A percentile compares a stretch with the other conserved stretches of the same genome.
Evolutionary conservation across 2,113 vertebrate species (phyloP).

Genomic region (Microcebus jonahi): DNA sequence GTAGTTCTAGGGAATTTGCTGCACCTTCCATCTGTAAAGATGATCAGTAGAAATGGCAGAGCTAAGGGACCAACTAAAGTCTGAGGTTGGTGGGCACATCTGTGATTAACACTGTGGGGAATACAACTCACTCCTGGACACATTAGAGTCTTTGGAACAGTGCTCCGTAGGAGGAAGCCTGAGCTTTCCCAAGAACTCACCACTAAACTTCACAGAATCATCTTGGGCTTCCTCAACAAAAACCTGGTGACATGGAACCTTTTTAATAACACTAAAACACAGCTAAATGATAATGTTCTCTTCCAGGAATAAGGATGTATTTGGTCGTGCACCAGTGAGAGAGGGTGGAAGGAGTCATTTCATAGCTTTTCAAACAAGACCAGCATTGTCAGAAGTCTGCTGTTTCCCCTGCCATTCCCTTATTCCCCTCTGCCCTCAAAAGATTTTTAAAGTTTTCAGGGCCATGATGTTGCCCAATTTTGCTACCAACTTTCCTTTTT

Average conservation of each 20-base stretch:
- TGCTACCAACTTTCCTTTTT: constrained; percentile 69
- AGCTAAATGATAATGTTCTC: constrained; percentile 32
- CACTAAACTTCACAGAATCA: background rate
- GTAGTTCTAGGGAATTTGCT: background rate
- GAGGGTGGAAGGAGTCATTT: background rate
- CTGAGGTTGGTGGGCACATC: background rate
- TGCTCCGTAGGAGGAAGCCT: background rate
- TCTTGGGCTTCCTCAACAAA: background rate
- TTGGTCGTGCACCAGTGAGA: background rate
- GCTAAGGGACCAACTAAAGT: background rate
- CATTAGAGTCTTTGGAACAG: background rate
- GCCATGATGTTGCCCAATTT: constrained; percentile 56
- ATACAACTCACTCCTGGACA: background rate
- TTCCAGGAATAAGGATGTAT: constrained; percentile 11
- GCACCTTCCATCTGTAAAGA: background rate
- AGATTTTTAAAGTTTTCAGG: constrained; percentile 1
- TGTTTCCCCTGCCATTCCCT: constrained; percentile 38
- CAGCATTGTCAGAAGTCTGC: constrained; percentile 43
- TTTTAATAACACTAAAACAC: background rate
- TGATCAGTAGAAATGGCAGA: background rate
- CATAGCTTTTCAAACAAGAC: constrained; percentile 65
- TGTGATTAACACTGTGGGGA: background rate
- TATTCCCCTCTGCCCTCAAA: background rate
- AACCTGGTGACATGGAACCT: background rate
- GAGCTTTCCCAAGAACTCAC: background rate